Base-by-base conservation (phyloP, 2,888 invertebrate species). In the Drosophila kuntzei region DNA sequence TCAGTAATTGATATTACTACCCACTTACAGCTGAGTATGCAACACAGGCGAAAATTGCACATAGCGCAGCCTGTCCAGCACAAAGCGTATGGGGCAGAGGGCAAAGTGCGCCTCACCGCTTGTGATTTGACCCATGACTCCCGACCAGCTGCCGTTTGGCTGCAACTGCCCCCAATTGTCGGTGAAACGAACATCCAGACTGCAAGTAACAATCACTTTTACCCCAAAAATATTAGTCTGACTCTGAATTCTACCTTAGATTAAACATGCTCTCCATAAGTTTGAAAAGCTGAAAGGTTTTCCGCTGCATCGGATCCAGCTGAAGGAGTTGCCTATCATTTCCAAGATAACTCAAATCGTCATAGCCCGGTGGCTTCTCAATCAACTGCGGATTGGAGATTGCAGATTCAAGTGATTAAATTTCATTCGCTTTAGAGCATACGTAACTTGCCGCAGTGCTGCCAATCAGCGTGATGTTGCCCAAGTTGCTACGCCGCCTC, bases 221-320 rank as follows among this genome's bases (percentile, higher is more conserved):
- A 36, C 1, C 2, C 39, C 3, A 12, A 36, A n/a, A 36, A n/a
- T 37, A n/a, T 9, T 9, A 36, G 7, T 2, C 7, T n/a, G 16
- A 20, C 14, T 36, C 6, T 2, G 20, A 20, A 0, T 36, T 51
- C 55, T 76, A 86, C 91, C 85, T 91, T 22, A 90, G 49, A 55
- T 91, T 91, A 34, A 79, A 89, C 63, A 91, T 63, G 4, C 65
- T 51, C 51, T 76, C 68, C 34, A 91, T 57, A 6, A 85, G 67
- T 41, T 73, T 70, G 14, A 91, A 55, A 7, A 91, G 54, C 12
- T 90, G 88, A 69, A 80, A 91, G 1, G 85, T 83, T 53, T 90
- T 91, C 1, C 92, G 85, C 61, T 91, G 91, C 91, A 91, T 91
- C 0, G 88, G 71, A 71, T 91, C 91, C 14, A 83, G 60, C 20